Conservation (phyloP, 2,113 vertebrate species). For the Plestiodon gilberti region DNA sequence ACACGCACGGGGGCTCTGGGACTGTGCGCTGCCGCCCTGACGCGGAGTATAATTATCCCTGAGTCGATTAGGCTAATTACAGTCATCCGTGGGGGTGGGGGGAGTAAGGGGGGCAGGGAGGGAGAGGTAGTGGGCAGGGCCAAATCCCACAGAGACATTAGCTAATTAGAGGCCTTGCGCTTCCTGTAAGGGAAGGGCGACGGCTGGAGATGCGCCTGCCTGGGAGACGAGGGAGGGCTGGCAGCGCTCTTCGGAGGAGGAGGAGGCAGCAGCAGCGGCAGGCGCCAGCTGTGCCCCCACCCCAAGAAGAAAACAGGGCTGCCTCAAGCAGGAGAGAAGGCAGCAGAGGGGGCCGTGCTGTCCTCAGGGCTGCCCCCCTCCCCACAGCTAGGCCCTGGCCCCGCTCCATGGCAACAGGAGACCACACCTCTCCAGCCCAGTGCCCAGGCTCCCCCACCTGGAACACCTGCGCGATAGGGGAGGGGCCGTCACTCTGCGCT, state of each 20-base stretch:
- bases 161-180: conserved; percentile 49
- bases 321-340: neutral
- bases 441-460: too few relatives aligned
- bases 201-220: neutral
- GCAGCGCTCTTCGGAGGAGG: neutral
- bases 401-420: too few relatives aligned
- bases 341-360: neutral
- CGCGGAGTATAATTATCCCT: conserved; percentile 49
- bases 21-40: neutral
- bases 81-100: neutral
- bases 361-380: too few relatives aligned
- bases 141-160: conserved; percentile 33
- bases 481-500: too few relatives aligned
- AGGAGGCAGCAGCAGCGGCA: neutral
- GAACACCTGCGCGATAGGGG: too few relatives aligned
- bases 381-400: too few relatives aligned
- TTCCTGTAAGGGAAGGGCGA: neutral
- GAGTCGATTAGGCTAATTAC: conserved; percentile 39
- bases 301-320: neutral
- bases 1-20: too few relatives aligned
- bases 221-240: neutral
- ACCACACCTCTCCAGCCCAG: too few relatives aligned
- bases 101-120: neutral
- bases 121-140: neutral
- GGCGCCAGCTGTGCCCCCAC: neutral